Percentiles rank a stretch among this genome's conserved stretches.
Conservation (phyloP, 2,888 invertebrate species). For the Leucophora obtusa region DNA sequence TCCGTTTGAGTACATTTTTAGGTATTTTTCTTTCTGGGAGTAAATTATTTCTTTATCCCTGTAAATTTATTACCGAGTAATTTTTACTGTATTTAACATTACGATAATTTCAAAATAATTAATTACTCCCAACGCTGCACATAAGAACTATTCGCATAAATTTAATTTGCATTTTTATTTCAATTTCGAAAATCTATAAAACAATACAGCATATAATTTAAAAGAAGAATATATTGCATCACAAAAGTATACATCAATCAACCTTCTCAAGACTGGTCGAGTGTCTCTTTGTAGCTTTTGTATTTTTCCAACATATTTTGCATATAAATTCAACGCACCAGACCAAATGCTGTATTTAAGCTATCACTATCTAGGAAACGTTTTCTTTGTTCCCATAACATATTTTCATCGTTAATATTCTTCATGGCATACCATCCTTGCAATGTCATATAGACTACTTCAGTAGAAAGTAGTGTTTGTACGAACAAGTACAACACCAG, state of each 20-base stretch:
- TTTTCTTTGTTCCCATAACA: constrained; percentile 64
- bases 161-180: no score
- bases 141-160: no score
- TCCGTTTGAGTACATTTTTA: no score
- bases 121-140: no score
- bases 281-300: background rate
- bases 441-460: constrained; percentile 66
- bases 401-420: constrained; percentile 66
- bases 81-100: no score
- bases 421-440: constrained; percentile 68
- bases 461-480: constrained; percentile 66
- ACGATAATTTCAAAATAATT: no score
- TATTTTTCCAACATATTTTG: constrained; percentile 19
- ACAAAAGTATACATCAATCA: background rate
- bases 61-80: no score
- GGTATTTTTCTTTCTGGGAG: no score
- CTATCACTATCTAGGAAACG: constrained; percentile 58
- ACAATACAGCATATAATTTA: no score
- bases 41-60: no score
- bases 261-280: background rate
- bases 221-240: no score
- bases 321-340: constrained; percentile 54
- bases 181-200: no score
- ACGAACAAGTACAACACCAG: constrained; percentile 59
- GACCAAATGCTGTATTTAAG: constrained; percentile 60